Evolutionary conservation across 53 echinoderm and acorn worm species (phyloP), one percentile per base, ranked within the genome.

Genomic region (Glandiceps talaboti): DNA sequence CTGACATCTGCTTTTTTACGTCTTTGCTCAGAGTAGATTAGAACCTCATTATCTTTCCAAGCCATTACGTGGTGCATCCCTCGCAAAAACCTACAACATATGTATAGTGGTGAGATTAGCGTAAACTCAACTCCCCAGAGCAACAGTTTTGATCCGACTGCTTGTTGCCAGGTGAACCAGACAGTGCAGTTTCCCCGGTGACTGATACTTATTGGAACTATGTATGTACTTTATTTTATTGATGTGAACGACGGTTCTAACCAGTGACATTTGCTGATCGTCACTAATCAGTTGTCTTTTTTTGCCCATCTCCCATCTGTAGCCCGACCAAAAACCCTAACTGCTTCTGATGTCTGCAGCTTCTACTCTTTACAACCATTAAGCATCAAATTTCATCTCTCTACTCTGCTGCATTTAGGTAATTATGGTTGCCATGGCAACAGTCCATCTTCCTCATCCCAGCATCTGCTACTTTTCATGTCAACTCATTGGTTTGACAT

Each of bases 91-190:
- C 64, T 12, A 20, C 64, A 45, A 20, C 64, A 45, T 45, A 45
- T 45, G 64, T 45, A 45, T 6, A 45, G 64, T 20, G 6, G 6
- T 45, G 64, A 45, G 64, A 45, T 45, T 45, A 45, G 64, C 64
- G n/a, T n/a, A n/a, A n/a, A n/a, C n/a, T n/a, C n/a, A 45, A 45
- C 64, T 45, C 64, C 64, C 64, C 64, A 45, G 64, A 45, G 64
- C 64, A 45, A 45, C 64, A n/a, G n/a, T n/a, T n/a, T n/a, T n/a
- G n/a, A n/a, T 45, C 64, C 6, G 64, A 45, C 64, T 20, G 20
- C 64, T 45, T 45, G 64, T 45, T 45, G 64, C 64, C 64, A 45
- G 64, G 64, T 45, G 64, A 45, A 45, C 6, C 64, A 12, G 6
- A 6, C 6, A 45, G 64, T 45, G 64, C 64, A 6, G 64, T 45